phyloP scores from a whole-genome alignment of 2,113 vertebrate genomes.

The Neogale vison region DNA sequence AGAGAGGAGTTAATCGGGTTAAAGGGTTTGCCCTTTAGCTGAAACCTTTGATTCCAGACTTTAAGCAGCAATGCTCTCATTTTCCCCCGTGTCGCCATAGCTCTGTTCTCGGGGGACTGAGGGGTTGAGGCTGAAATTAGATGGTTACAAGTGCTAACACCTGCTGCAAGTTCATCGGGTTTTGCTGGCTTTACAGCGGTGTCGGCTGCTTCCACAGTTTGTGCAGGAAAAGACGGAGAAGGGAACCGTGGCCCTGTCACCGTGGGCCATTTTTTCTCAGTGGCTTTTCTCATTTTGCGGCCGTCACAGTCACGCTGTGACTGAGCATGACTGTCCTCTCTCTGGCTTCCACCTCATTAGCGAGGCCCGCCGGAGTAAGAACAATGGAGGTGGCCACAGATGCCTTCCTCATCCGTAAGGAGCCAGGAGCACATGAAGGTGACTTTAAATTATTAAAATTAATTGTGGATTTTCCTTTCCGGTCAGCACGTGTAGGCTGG shows the following conservation, averaged over 20 bases:
- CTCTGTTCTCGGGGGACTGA: neutral
- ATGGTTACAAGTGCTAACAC: neutral
- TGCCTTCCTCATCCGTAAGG: neutral
- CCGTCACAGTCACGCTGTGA: neutral
- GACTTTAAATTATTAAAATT: neutral
- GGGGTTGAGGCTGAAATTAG: constrained; percentile 39
- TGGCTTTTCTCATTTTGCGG: neutral
- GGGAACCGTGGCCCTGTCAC: neutral
- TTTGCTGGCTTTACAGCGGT: neutral
- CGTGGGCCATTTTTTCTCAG: neutral
- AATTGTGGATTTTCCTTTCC: neutral
- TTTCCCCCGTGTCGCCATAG: neutral
- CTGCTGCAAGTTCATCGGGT: constrained; percentile 39
- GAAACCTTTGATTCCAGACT: constrained; percentile 44
- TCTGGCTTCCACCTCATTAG: neutral
- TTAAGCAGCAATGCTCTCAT: neutral
- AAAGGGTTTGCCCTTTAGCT: constrained; percentile 35
- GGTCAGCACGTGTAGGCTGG: neutral
- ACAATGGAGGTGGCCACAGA: neutral
- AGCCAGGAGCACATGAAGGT: neutral
- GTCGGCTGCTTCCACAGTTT: neutral
- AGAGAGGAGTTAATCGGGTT: constrained; percentile 28
- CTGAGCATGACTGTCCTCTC: neutral
- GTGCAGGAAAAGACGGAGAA: neutral
- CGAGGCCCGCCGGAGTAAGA: neutral